Evolutionary conservation across 2,888 invertebrate genomes (phyloP), one percentile per base, ranked within the genome.

Genomic region (Chrysolina oricalcia): DNA sequence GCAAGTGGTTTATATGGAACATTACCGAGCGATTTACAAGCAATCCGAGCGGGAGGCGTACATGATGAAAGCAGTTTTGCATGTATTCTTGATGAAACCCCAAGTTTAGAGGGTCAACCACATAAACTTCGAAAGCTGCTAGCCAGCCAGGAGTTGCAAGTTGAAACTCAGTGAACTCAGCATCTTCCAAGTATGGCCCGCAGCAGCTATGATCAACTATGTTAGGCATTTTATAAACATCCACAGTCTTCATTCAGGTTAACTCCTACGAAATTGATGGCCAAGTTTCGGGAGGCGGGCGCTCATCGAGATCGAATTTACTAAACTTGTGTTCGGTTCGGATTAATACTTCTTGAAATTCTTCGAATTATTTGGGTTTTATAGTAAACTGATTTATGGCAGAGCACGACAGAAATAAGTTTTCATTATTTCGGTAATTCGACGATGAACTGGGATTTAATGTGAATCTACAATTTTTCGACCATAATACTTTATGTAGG

Each of bases 101-200:
- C 85, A 86, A 86, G 87, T 86, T 87, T 86, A 82, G 85, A 88
- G 88, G 89, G 88, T 88, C 88, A 88, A 88, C 89, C 89, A 83
- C 89, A 89, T 87, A 89, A 89, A 88, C 88, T 89, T 89, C 85
- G 84, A 83, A 87, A 87, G 87, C 86, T 87, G 87, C 85, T 85
- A 83, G 83, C 79, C 71, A 73, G 75, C 83, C 85, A 86, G 85
- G 80, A 81, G 81, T 82, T 83, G 80, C 71, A 80, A 85, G 85
- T 85, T 85, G 84, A 81, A 83, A 85, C 85, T 85, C 85, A 81
- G 80, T 82, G 83, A 86, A 85, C 83, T 86, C 85, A 82, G 83
- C 88, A 82, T 88, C 87, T 88, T 88, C 84, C 83, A 82, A 86
- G 85, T 81, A 80, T 77, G 78, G 84, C 83, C 81, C 73, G 71